These are phyloP conservation scores for Cryptus viduatorius DNA, from an alignment of 2,888 invertebrate species.

Conservation along the genomic window DNA sequence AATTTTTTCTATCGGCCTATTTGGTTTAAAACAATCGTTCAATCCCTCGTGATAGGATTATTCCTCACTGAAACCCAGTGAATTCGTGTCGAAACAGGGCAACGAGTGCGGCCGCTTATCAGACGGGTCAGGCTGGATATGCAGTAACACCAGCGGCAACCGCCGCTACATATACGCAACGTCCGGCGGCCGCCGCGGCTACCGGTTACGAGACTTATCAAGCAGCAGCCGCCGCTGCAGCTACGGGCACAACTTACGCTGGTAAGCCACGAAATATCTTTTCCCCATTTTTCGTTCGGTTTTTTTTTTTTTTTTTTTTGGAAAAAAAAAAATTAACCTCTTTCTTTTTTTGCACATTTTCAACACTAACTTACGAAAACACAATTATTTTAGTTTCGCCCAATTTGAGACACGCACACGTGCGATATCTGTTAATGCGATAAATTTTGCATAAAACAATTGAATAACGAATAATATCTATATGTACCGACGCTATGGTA, in stretches of 20 bases:
- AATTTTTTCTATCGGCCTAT: slow-evolving; percentile 60
- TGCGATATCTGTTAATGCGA: too few relatives aligned
- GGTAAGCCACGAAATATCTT: slow-evolving; percentile 79
- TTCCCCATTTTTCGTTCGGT: neutral
- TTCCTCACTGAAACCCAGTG: neutral
- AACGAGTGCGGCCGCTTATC: slow-evolving; percentile 93
- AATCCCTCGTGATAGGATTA: neutral
- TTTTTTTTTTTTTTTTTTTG: too few relatives aligned
- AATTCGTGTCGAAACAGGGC: slow-evolving; percentile 83
- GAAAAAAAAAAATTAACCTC: too few relatives aligned
- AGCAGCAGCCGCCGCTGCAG: slow-evolving; percentile 93
- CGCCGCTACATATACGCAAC: slow-evolving; percentile 94
- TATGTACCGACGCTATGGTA: slow-evolving; percentile 61
- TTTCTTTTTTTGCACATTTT: too few relatives aligned
- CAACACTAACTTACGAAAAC: too few relatives aligned
- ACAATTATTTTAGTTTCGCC: too few relatives aligned
- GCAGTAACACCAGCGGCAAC: slow-evolving; percentile 93
- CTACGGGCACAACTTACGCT: slow-evolving; percentile 90
- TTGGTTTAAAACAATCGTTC: slow-evolving; percentile 4
- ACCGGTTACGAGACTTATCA: slow-evolving; percentile 91
- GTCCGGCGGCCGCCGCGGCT: slow-evolving; percentile 91
- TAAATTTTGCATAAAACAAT: neutral
- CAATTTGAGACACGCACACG: too few relatives aligned
- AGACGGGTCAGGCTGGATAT: slow-evolving; percentile 93
- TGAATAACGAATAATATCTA: neutral